These are phyloP conservation scores for Maniola jurtina DNA, from an alignment of 1,140 invertebrate species.

Conservation along the genomic window DNA sequence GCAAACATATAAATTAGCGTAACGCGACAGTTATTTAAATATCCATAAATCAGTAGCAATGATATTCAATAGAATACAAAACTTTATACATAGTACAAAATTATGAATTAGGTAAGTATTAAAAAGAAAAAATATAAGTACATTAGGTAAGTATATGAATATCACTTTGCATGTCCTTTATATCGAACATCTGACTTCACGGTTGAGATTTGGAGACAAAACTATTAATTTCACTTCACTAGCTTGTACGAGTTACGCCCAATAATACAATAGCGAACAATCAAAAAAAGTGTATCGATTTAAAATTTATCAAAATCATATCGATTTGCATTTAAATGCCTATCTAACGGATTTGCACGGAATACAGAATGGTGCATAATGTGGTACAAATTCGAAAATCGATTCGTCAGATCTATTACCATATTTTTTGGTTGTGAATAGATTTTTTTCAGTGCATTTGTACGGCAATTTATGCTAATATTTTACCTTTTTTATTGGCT, in stretches of 20 bases:
- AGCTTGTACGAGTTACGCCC: conserved; percentile 20
- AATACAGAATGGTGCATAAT: conserved; percentile 53
- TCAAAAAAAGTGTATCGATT: conserved; percentile 16
- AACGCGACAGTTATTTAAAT: conserved; percentile 35
- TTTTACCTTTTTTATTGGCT: conserved; percentile 9
- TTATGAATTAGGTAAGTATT: background rate
- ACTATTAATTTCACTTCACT: conserved; percentile 42
- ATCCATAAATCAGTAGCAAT: conserved; percentile 32
- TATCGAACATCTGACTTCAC: background rate
- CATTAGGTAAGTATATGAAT: background rate
- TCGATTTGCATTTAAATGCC: conserved; percentile 63
- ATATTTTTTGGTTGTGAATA: conserved; percentile 43
- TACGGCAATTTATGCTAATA: conserved; percentile 17
- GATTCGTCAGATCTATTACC: conserved; percentile 54
- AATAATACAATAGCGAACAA: conserved; percentile 55
- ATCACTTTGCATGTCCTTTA: background rate
- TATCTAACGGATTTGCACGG: conserved; percentile 59
- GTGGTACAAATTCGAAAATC: conserved; percentile 59
- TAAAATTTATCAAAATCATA: conserved; percentile 22
- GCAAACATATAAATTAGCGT: conserved; percentile 5
- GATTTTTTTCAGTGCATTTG: conserved; percentile 10
- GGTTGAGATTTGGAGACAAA: conserved; percentile 9
- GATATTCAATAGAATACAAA: too few species aligned
- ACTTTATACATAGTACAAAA: background rate
- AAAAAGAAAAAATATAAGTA: background rate